Conservation (phyloP, 2,888 invertebrate species). For the Caenorhabditis sp. region DNA sequence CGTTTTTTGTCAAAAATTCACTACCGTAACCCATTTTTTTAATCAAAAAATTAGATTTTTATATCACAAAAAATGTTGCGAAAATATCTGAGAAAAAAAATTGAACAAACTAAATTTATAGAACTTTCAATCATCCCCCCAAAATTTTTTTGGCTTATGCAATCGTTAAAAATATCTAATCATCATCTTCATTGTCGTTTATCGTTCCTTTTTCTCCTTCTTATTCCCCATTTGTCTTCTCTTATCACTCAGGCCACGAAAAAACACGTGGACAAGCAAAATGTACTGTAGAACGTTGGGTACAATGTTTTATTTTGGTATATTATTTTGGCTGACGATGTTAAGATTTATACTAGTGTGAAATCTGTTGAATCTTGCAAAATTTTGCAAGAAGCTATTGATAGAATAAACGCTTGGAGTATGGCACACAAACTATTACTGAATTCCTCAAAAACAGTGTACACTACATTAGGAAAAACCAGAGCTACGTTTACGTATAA, state of each 20-base stretch:
- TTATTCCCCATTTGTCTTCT: background rate
- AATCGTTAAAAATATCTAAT: slow-evolving; percentile 18
- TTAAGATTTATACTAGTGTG: too few relatives aligned
- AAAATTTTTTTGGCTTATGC: slow-evolving; percentile 31
- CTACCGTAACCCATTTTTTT: background rate
- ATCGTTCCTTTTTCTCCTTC: slow-evolving; percentile 6
- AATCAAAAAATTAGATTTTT: background rate
- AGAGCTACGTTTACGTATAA: too few relatives aligned
- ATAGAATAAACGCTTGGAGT: too few relatives aligned
- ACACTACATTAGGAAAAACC: too few relatives aligned
- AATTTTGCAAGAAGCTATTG: too few relatives aligned
- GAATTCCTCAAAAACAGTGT: too few relatives aligned
- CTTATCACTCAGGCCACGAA: background rate
- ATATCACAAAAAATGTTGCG: background rate
- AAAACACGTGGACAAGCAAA: background rate
- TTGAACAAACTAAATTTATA: background rate
- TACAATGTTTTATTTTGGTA: too few relatives aligned
- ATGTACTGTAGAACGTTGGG: background rate
- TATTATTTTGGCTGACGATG: too few relatives aligned
- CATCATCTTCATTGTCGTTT: slow-evolving; percentile 1
- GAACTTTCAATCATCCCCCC: too few relatives aligned
- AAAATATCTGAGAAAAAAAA: background rate
- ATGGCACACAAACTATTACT: too few relatives aligned
- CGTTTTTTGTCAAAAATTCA: too few relatives aligned
- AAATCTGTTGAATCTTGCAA: too few relatives aligned